Percentiles rank a stretch among this genome's conserved stretches.
phyloP scores from a whole-genome alignment of 2,888 invertebrate species.

The Drosophila borborema region DNA sequence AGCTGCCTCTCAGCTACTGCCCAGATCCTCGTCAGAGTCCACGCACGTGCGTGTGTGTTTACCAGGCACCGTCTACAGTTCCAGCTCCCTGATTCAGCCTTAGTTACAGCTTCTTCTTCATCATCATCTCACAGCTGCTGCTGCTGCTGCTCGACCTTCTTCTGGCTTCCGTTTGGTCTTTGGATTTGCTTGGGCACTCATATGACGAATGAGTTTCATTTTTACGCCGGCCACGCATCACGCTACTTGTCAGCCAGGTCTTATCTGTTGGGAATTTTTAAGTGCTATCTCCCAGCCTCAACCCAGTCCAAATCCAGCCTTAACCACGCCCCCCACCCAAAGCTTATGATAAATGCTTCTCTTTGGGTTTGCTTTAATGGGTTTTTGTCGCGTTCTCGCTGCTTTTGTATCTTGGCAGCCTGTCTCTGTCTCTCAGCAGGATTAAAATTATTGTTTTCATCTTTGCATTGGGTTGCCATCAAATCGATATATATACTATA shows the following conservation, averaged over 20 bases:
- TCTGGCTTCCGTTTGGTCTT: background rate
- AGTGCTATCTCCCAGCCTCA: conserved; percentile 37
- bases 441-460: conserved; percentile 16
- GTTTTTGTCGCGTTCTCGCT: background rate
- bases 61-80: conserved; percentile 11
- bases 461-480: conserved; percentile 6
- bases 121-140: background rate
- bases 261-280: conserved; percentile 75
- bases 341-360: conserved; percentile 17
- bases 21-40: conserved; percentile 31
- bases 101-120: background rate
- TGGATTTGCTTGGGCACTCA: conserved; percentile 2
- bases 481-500: background rate
- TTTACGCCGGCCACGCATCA: conserved; percentile 62
- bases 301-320: background rate
- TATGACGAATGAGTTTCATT: conserved; percentile 76
- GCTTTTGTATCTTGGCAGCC: too few relatives aligned
- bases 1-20: conserved; percentile 10
- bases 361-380: conserved; percentile 8
- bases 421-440: background rate
- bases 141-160: background rate
- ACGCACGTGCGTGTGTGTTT: conserved; percentile 62
- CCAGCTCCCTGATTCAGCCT: background rate
- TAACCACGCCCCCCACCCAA: background rate
- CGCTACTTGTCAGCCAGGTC: conserved; percentile 67